phyloP scores from a whole-genome alignment of 2,797 vertebrate species.

The Chelmon rostratus region DNA sequence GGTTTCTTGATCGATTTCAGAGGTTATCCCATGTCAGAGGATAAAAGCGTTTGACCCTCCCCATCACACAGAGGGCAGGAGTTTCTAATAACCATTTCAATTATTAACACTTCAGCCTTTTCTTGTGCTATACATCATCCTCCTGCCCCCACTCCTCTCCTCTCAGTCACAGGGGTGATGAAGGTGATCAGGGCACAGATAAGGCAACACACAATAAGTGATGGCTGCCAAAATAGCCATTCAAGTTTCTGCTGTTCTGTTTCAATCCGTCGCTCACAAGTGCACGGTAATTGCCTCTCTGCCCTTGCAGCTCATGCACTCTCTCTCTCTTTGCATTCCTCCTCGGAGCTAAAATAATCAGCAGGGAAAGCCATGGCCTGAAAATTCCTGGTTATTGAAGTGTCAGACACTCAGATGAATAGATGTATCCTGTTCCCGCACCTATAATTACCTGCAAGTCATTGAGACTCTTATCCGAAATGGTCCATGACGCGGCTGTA shows the following conservation, averaged over 20 bases:
- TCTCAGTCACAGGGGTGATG: constrained; percentile 37
- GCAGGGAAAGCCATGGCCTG: constrained; percentile 28
- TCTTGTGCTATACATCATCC: constrained; percentile 16
- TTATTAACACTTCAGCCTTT: constrained; percentile 58
- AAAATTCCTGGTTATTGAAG: constrained; percentile 40
- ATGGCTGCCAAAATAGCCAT: constrained; percentile 34
- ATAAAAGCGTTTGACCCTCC: constrained; percentile 60
- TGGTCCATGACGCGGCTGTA: constrained; percentile 49
- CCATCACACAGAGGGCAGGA: constrained; percentile 21
- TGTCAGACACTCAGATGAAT: constrained; percentile 60
- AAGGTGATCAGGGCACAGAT: constrained; percentile 51
- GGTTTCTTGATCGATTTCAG: constrained; percentile 65
- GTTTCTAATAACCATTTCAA: constrained; percentile 64
- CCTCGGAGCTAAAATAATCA: constrained; percentile 39
- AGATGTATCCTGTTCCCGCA: constrained; percentile 38
- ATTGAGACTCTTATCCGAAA: constrained; percentile 65
- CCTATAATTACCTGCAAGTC: constrained; percentile 74
- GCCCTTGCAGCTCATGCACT: constrained; percentile 51
- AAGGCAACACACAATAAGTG: constrained; percentile 11
- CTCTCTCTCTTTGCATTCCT: constrained; percentile 20
- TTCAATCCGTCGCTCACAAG: constrained; percentile 11
- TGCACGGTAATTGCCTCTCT: constrained; percentile 43
- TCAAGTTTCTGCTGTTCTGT: constrained; percentile 11
- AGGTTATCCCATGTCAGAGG: constrained; percentile 59
- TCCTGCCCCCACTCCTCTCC: constrained; percentile 7